Percentiles rank a stretch among this genome's conserved stretches.
These are phyloP conservation scores for Trichonephila clavipes DNA, from an alignment of 1,140 invertebrate genomes.

Conservation along the genomic window DNA sequence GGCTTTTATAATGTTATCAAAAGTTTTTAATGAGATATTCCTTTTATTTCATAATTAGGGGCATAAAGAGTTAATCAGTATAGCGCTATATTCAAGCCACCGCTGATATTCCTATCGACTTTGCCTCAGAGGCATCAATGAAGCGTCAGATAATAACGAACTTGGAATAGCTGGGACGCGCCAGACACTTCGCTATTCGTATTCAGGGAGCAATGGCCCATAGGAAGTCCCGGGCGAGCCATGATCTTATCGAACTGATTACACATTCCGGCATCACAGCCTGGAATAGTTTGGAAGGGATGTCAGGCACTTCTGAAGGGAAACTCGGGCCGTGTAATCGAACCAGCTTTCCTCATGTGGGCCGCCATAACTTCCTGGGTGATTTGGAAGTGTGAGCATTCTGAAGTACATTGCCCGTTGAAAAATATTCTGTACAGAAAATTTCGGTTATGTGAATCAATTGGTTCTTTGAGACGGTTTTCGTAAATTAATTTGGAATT, in stretches of 20 bases:
- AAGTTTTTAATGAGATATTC: no score
- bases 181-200: background rate
- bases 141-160: background rate
- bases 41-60: no score
- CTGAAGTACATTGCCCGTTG: no score
- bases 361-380: background rate
- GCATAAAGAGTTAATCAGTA: no score
- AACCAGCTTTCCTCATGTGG: background rate
- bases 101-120: no score
- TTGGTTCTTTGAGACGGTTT: no score
- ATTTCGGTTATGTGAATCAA: no score
- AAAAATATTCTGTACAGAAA: no score
- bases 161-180: background rate
- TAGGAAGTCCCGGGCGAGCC: constrained; percentile 16
- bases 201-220: background rate
- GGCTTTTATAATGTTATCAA: no score
- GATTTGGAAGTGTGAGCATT: background rate
- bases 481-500: no score
- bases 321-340: background rate
- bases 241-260: background rate
- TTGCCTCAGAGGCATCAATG: no score
- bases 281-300: constrained; percentile 14
- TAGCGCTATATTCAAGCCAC: no score
- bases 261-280: constrained; percentile 24
- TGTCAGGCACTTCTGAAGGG: background rate